Evolutionary conservation across 2,113 vertebrate species (phyloP), one percentile per base, ranked within the genome.

Genomic region (Spermophilus dauricus): DNA sequence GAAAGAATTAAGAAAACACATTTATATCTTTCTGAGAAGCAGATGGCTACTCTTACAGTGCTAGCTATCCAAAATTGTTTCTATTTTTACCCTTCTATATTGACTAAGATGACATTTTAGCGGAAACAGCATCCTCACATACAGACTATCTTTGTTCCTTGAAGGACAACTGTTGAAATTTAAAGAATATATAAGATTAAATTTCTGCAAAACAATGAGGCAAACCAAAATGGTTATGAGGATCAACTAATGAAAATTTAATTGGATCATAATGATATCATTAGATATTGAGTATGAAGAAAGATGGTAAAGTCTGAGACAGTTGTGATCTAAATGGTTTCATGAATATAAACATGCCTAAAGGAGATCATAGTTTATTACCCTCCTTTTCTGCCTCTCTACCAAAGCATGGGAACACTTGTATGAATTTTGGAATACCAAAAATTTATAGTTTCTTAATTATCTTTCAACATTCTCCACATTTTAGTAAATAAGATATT

Each of bases 1-100:
- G 75, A 94, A 80, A 94, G 81, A 89, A 97, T 96, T 51, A 82
- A 92, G 86, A 97, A 95, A 92, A 91, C 34, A 89, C 76, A 80
- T 88, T 83, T 84, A 11, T 94, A 95, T 95, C 82, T 97, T 95
- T 96, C 82, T 86, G 67, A 96, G 92, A 96, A 97, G 94, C 97
- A 97, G 98, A 97, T 98, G 97, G 96, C 94, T 93, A 97, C 96
- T 95, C 56, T 92, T 97, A 93, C 26, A 96, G 82, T 96, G 96
- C 95, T 97, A 96, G 90, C 80, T 97, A 94, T 92, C 91, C 90
- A 97, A 97, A 97, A 92, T 85, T 76, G 37, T 96, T 96, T 96
- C 97, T 95, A 96, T 96, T 97, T 97, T 97, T 95, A 96, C 48
- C 30, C 86, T 82, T 82, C 77, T 96, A 69, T 92, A 94, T 95